These are phyloP conservation scores for Drosophila tani DNA, from an alignment of 1,140 invertebrate genomes.

Conservation along the genomic window DNA sequence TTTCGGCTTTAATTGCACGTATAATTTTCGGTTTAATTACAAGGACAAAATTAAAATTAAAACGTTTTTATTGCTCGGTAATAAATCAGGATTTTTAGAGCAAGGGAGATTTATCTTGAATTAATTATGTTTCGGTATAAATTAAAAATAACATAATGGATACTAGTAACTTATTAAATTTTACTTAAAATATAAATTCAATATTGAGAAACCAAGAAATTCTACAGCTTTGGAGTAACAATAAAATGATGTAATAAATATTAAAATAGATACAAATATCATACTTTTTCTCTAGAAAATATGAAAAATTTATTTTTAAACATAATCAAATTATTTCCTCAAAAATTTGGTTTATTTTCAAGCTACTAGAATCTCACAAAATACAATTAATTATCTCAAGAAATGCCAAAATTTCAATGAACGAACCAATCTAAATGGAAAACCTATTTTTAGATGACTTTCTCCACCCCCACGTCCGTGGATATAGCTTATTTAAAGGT, in stretches of 20 bases:
- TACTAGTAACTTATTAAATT: no score
- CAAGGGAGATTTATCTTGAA: not conserved
- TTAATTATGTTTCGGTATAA: not conserved
- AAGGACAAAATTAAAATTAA: not conserved
- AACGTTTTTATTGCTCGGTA: not conserved
- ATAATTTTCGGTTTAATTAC: constrained; percentile 12
- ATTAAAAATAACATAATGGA: no score
- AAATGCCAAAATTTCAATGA: not conserved
- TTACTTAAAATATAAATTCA: no score
- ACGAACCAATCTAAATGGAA: not conserved
- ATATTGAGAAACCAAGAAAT: no score
- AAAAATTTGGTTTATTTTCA: no score
- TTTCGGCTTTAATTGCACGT: constrained; percentile 18
- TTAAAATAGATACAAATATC: no score
- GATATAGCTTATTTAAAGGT: constrained; percentile 35
- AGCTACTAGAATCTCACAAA: not conserved
- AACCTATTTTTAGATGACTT: constrained; percentile 4
- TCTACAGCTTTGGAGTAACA: no score
- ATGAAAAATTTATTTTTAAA: no score
- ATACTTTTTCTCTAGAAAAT: no score
- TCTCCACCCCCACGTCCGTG: not conserved
- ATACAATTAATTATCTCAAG: not conserved
- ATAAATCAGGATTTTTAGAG: not conserved
- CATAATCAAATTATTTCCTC: no score
- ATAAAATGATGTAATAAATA: no score